phyloP scores from a whole-genome alignment of 2,113 vertebrate species.

The Heptranchias perlo region DNA sequence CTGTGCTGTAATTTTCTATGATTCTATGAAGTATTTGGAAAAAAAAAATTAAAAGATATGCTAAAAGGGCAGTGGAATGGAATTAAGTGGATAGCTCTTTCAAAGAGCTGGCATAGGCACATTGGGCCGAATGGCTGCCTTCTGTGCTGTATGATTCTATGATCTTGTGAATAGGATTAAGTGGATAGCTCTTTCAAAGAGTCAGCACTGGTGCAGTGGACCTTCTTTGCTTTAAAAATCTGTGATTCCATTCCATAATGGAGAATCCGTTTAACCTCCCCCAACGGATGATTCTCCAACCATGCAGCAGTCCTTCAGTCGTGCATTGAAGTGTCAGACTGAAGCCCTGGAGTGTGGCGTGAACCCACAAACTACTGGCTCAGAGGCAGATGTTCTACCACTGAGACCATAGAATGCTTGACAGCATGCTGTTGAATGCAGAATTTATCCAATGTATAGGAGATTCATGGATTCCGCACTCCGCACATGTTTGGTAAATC shows the following conservation, averaged over 20 bases:
- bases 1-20: too few species aligned
- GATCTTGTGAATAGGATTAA: neutral
- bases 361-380: neutral
- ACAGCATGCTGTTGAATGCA: neutral
- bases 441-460: neutral
- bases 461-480: neutral
- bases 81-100: neutral
- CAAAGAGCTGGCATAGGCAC: neutral
- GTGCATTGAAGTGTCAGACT: neutral
- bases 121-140: too few species aligned
- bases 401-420: neutral
- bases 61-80: neutral
- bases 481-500: neutral
- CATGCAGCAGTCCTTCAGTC: neutral
- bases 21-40: too few species aligned
- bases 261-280: neutral
- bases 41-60: neutral
- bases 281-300: neutral
- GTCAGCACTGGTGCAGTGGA: neutral
- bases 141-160: too few species aligned
- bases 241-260: neutral
- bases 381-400: neutral
- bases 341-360: neutral
- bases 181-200: neutral
- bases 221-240: neutral